Evolutionary conservation across 2,797 vertebrate genomes (phyloP).

Genomic region (Chelon labrosus): DNA sequence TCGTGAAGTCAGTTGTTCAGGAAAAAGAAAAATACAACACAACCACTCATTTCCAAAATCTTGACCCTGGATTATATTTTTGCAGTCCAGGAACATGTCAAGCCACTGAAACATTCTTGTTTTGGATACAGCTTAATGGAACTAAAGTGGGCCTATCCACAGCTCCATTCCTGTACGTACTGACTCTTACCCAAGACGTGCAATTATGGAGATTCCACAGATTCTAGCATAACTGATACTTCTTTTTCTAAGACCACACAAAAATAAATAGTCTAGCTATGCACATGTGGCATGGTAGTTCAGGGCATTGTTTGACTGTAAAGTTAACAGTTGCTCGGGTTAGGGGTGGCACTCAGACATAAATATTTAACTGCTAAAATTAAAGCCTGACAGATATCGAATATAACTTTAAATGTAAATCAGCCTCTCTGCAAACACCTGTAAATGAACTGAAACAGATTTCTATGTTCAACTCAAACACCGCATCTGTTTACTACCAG

Average conservation of each 20-base stretch:
- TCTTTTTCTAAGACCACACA: slow-evolving; percentile 66
- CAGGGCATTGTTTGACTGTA: slow-evolving; percentile 33
- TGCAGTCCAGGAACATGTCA: slow-evolving; percentile 70
- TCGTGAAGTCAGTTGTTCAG: slow-evolving; percentile 65
- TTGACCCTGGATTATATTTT: slow-evolving; percentile 72
- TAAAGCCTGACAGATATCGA: slow-evolving; percentile 38
- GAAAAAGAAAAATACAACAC: slow-evolving; percentile 48
- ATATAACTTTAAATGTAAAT: slow-evolving; percentile 36
- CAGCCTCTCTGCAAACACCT: slow-evolving; percentile 8
- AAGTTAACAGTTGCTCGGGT: slow-evolving; percentile 36
- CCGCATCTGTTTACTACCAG: slow-evolving; percentile 3
- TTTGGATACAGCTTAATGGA: slow-evolving; percentile 80
- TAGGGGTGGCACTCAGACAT: slow-evolving; percentile 20
- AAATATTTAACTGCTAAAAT: slow-evolving; percentile 51
- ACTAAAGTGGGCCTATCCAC: slow-evolving; percentile 79
- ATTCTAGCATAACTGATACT: slow-evolving; percentile 76
- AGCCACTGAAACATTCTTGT: slow-evolving; percentile 78
- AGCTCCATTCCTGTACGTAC: slow-evolving; percentile 69
- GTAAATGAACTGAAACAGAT: slow-evolving; percentile 11
- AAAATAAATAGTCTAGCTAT: slow-evolving; percentile 76
- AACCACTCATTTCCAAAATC: slow-evolving; percentile 70
- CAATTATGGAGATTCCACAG: slow-evolving; percentile 80
- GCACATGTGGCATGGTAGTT: slow-evolving; percentile 64
- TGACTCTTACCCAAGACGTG: slow-evolving; percentile 58
- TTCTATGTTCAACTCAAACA: neutral